Conservation (phyloP, 2,888 invertebrate genomes). For the Griposia aprilina region DNA sequence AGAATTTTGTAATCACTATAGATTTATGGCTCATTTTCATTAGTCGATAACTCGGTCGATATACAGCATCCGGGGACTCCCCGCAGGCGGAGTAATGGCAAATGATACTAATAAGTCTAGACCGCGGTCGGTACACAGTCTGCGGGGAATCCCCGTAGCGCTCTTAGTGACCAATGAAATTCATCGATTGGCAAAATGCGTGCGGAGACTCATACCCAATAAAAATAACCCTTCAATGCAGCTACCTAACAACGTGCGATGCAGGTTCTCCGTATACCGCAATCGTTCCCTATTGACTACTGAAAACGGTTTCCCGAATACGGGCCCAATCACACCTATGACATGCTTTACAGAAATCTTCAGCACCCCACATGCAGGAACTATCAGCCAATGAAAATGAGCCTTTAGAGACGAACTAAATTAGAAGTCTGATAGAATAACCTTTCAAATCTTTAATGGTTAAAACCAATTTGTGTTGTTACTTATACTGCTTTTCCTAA, state of each 20-base stretch:
- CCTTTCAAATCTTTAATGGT: slow-evolving; percentile 5
- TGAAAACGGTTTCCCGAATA: no score
- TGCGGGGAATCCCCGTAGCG: no score
- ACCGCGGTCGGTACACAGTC: no score
- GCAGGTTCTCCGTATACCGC: not conserved
- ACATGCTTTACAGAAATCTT: no score
- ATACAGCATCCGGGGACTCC: no score
- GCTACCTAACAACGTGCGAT: not conserved
- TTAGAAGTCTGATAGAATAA: not conserved
- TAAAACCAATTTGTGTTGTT: slow-evolving; percentile 4
- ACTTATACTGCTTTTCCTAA: not conserved
- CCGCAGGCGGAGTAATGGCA: no score
- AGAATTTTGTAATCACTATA: slow-evolving; percentile 6
- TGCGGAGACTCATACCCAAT: not conserved
- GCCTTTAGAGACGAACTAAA: not conserved
- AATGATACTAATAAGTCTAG: no score
- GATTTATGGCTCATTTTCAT: not conserved
- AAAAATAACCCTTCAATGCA: not conserved
- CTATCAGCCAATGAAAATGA: not conserved
- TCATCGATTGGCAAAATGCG: not conserved
- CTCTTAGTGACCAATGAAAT: not conserved
- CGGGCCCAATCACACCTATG: no score
- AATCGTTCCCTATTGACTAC: not conserved
- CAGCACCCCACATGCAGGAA: no score
- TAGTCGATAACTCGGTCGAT: no score